Evolutionary conservation across 2,113 vertebrate genomes (phyloP).

Genomic region (Heteronetta atricapilla): DNA sequence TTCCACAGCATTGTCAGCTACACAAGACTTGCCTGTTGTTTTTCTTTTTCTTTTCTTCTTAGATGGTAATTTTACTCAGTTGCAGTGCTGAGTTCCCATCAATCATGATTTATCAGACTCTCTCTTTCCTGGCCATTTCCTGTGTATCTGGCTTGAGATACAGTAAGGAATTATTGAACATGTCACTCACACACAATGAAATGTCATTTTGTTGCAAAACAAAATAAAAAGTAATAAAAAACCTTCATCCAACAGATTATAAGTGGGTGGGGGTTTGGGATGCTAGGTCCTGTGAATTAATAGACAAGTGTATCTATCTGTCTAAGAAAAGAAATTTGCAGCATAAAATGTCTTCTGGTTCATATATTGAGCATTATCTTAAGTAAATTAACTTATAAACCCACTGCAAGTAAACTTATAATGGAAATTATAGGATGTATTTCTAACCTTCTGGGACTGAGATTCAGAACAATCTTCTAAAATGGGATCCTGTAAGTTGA

Average conservation of each 20-base stretch:
- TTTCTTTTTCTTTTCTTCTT: background rate
- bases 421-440: background rate
- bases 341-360: background rate
- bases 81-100: background rate
- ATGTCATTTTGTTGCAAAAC: background rate
- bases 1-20: background rate
- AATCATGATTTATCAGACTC: constrained; percentile 34
- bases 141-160: constrained; percentile 9
- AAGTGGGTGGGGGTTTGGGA: background rate
- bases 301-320: background rate
- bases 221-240: background rate
- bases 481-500: background rate
- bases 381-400: background rate
- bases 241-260: background rate
- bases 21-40: background rate
- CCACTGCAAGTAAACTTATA: background rate
- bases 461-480: background rate
- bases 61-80: background rate
- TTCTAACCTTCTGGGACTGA: background rate
- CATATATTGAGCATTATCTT: background rate
- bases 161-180: constrained; percentile 5
- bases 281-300: background rate
- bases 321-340: background rate
- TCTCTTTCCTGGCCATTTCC: constrained; percentile 6
- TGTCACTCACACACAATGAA: background rate